Evolutionary conservation across 2,797 vertebrate species (phyloP), one percentile per base, ranked within the genome.

Genomic region (Crypturellus tataupa): DNA sequence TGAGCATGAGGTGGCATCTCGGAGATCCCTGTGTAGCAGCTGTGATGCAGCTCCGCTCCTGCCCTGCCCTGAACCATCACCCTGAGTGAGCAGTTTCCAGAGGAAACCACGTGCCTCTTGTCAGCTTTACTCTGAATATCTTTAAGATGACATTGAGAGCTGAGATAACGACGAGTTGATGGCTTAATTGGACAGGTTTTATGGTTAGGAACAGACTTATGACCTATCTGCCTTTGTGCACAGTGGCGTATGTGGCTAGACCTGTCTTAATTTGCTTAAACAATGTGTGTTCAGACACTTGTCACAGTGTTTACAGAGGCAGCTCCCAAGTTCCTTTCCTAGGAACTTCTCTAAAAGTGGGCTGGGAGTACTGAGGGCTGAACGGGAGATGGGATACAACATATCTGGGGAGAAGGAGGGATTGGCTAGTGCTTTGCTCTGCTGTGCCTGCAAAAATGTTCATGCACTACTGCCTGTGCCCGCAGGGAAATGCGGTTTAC

Each of bases 111-210:
- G 9, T 37, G 78, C 55, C 46, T 83, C 49, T 31, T 58, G 76
- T 35, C 65, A 89, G 53, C 81, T 42, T 89, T 72, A 60, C 72
- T 87, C 10, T 20, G 68, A 27, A 20, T 33, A 35, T 40, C 53
- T 35, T 18, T 68, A 65, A 87, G 90, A 82, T 42, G 39, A 31
- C 78, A 58, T 21, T 10, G 73, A 91, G 63, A 73, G 55, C 69
- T 85, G 72, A 59, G 51, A 39, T 47, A 47, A 47, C 42, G 69
- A 21, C 62, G 80, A 39, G 37, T 5, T 6, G 2, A 11, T 64
- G 80, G 27, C 4, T 80, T 84, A 53, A 25, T 14, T 75, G 40
- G 67, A 35, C 33, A 39, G 83, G 46, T n/a, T 71, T 49, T 4
- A 1, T 31, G 70, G 37, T 4, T 46, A 73, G 51, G 59, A 90